Evolutionary conservation across 2,888 invertebrate genomes (phyloP), one percentile per base, ranked within the genome.

Genomic region (Caenorhabditis doughertyi): DNA sequence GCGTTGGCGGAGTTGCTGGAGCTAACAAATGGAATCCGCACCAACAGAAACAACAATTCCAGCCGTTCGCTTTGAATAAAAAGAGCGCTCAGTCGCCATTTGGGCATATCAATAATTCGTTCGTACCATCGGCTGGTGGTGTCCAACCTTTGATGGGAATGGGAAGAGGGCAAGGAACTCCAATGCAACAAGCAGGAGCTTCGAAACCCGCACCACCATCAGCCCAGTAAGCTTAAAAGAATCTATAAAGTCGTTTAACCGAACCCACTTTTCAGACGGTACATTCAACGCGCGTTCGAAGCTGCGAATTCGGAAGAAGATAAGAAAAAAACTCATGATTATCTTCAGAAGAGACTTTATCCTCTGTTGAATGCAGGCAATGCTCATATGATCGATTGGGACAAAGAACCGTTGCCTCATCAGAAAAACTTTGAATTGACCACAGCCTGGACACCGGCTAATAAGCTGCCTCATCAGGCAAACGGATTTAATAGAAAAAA

Each of bases 341-440:
- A 96, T 90, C 94, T 99, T 76, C 97, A 97, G 93, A 96, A 96
- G 47, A 96, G 97, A 93, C 95, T 98, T 84, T 96, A 96, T 68
- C 95, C 95, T 76, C 96, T 97, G 18, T 96, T 96, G 58, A 95
- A 95, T 91, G 95, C 95, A 89, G 96, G 96, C 84, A 95, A 95
- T 86, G 94, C 97, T 55, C 95, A 95, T 94, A 95, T 95, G 1
- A 95, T 96, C 91, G 96, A 98, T 93, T 99, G 99, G 99, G 95
- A 95, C 89, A 95, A 94, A 84, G 98, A 98, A 92, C 96, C 97
- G 35, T 94, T 98, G 87, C 98, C 98, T 51, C 95, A 92, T 68
- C 89, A 89, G 68, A 77, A 84, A 72, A 87, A 89, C 67, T 91
- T 81, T 76, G 80, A 86, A 56, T 47, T 88, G 55, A 67, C 83